These are phyloP conservation scores for Crossocerus cetratus DNA, from an alignment of 2,888 invertebrate genomes.

Conservation along the genomic window DNA sequence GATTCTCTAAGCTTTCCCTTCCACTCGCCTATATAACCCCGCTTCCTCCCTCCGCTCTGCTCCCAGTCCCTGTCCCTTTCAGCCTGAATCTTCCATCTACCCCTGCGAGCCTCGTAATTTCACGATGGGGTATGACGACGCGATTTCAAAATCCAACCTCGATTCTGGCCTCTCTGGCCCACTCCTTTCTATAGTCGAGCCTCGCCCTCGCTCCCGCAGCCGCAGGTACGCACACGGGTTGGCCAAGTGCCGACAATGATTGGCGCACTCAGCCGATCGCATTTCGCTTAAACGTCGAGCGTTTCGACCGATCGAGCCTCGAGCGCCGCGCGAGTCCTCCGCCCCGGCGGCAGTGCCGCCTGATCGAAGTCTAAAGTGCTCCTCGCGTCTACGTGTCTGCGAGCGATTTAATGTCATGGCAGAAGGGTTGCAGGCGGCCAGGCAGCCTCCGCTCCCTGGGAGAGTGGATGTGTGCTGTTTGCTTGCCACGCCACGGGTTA, in stretches of 20 bases:
- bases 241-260: slow-evolving; percentile 41
- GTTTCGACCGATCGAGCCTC: slow-evolving; percentile 19
- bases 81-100: background rate
- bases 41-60: slow-evolving; percentile 7
- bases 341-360: slow-evolving; percentile 28
- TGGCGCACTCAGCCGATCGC: slow-evolving; percentile 57
- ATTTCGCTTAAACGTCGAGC: slow-evolving; percentile 57
- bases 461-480: background rate
- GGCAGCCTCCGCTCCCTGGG: background rate
- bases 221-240: too few relatives aligned
- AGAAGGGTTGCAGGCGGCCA: background rate
- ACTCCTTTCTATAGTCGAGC: too few relatives aligned
- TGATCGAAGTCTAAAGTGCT: slow-evolving; percentile 43
- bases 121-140: slow-evolving; percentile 25
- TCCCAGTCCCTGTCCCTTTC: background rate
- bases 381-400: slow-evolving; percentile 16
- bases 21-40: background rate
- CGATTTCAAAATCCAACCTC: slow-evolving; percentile 44
- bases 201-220: too few relatives aligned
- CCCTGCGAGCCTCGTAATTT: slow-evolving; percentile 30
- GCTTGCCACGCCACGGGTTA: too few relatives aligned
- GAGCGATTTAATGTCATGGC: slow-evolving; percentile 23
- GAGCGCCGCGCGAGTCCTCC: background rate
- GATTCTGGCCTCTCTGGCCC: slow-evolving; percentile 28
- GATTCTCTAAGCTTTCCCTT: background rate